Conservation (phyloP, 2,888 invertebrate species). For the Lasioglossum villosulum region DNA sequence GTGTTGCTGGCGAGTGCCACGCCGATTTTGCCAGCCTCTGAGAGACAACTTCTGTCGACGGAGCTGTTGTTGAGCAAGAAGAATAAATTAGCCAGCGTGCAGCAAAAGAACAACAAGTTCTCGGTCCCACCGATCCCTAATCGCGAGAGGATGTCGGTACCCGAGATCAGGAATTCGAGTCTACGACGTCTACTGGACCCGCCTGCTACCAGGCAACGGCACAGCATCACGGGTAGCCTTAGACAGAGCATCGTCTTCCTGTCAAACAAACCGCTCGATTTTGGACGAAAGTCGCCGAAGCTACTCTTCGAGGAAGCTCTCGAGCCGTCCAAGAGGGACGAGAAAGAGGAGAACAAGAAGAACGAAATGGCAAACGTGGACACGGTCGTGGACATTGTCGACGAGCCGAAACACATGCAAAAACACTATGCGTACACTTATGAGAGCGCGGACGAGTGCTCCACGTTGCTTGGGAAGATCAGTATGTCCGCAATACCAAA, state of each 20-base stretch:
- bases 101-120: slow-evolving; percentile 32
- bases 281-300: slow-evolving; percentile 60
- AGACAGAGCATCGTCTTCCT: slow-evolving; percentile 70
- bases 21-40: slow-evolving; percentile 76
- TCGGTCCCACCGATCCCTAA: slow-evolving; percentile 48
- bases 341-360: slow-evolving; percentile 61
- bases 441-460: slow-evolving; percentile 73
- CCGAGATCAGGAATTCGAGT: slow-evolving; percentile 81
- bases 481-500: slow-evolving; percentile 73
- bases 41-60: slow-evolving; percentile 68
- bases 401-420: slow-evolving; percentile 79
- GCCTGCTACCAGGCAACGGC: slow-evolving; percentile 78
- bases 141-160: slow-evolving; percentile 81
- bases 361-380: slow-evolving; percentile 50
- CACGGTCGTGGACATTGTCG: slow-evolving; percentile 39
- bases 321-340: slow-evolving; percentile 64
- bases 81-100: not conserved
- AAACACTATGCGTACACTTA: slow-evolving; percentile 82
- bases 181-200: slow-evolving; percentile 79
- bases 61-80: slow-evolving; percentile 36
- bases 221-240: slow-evolving; percentile 79
- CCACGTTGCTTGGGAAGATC: slow-evolving; percentile 66
- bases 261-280: slow-evolving; percentile 62
- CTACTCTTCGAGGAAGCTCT: slow-evolving; percentile 64
- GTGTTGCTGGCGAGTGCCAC: slow-evolving; percentile 78